Evolutionary conservation across 1,140 invertebrate species (phyloP), one percentile per base, ranked within the genome.

Genomic region (Drosophila carrolli): DNA sequence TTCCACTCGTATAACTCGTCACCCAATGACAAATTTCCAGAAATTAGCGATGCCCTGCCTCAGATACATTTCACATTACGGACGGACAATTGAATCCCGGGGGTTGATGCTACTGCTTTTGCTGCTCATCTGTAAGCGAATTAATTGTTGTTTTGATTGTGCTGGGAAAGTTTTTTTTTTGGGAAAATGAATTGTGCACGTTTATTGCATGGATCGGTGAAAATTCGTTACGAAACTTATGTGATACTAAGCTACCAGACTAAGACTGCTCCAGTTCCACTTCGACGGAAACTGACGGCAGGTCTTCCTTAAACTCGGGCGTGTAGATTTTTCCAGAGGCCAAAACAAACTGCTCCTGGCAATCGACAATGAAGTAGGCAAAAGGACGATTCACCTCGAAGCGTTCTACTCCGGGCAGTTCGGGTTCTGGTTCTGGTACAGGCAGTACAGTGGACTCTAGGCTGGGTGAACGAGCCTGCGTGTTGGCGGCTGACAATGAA

Each of bases 341-440:
- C 6, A 95, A 93, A 2, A 96, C 93, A 7, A 95, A 93, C 32
- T 95, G 93, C 53, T 94, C 94, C 40, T 93, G 83, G 41, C 93
- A 93, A 71, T 96, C 95, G 13, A 94, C 80, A 29, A 96, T 94
- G 79, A 95, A 95, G 83, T 95, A 96, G 10, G 95, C 76, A 84
- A 96, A 96, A 0, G 96, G 95, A 74, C 94, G 94, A 63, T 96
- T 94, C 2, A 94, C 94, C 48, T 86, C 92, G 80, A 96, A 95
- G 11, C 74, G 72, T 72, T 92, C 68, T 81, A 92, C n/a, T 48
- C 79, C 74, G 63, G 92, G 47, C 51, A 74, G 44, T 59, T 81
- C 66, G 63, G 83, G 46, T 14, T 88, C 83, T 0, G 81, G 83
- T 5, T 86, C 83, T 0, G 83, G 83, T 5, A 79, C 79, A 0